Evolutionary conservation across 2,888 invertebrate species (phyloP), one percentile per base, ranked within the genome.

Genomic region (Cryptocheilus praepositus): DNA sequence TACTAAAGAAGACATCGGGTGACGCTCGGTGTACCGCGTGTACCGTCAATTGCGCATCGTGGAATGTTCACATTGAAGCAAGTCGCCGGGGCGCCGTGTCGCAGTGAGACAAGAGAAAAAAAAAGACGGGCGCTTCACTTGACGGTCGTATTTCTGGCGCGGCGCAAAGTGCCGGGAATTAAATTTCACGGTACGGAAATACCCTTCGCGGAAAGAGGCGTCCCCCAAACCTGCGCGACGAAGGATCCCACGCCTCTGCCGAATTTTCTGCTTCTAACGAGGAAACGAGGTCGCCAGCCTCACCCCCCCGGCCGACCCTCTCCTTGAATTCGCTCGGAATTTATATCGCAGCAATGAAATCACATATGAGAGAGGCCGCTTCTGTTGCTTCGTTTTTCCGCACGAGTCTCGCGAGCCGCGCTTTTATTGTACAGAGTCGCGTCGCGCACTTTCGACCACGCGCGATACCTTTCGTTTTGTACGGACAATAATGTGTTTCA

Each of bases 81-180:
- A 36, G 36, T 36, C 36, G 3, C 11, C 36, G 36, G 36, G 36
- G 11, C 36, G 36, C 36, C 7, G 36, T 11, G 36, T 36, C 36
- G 36, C 36, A 7, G 13, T 8, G 74, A 64, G 74, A 69, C 70
- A 64, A 56, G 61, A 57, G 63, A 73, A 67, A 70, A 69, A 69
- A 70, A 67, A 67, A 11, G 7, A 1, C 7, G 73, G 69, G 60
- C 73, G 68, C 69, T 73, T 77, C 76, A 61, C 68, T 73, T 75
- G 75, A 66, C 64, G 64, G 67, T 60, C 68, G 74, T 72, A 79
- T 69, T 74, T 71, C 71, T 73, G 64, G 64, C 56, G 46, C 54
- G 36, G 74, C 70, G 80, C 76, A 81, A 76, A 79, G 76, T 77
- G 70, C 52, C 62, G 75, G 67, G 74, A 81, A 81, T 81, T 71